A percentile compares a stretch with the other conserved stretches of the same genome.
phyloP scores from a whole-genome alignment of 2,888 invertebrate species.

The Eurois occulta region DNA sequence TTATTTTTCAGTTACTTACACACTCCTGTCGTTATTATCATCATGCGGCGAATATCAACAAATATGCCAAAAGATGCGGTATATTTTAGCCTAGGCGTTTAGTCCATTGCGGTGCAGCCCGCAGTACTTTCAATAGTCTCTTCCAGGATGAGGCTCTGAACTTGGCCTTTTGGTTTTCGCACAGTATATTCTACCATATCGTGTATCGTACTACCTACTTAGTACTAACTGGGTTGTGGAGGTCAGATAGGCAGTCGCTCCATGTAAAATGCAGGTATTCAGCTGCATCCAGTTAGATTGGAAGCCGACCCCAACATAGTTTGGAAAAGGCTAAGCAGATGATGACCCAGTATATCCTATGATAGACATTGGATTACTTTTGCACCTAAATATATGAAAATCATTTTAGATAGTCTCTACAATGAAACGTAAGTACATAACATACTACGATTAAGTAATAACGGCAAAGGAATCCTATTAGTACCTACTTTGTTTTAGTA shows the following conservation, averaged over 20 bases:
- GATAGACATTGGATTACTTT: neutral
- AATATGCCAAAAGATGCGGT: slow-evolving; percentile 4
- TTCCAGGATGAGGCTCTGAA: neutral
- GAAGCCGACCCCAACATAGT: too few species aligned
- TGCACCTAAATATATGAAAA: neutral
- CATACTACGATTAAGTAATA: neutral
- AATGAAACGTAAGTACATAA: neutral
- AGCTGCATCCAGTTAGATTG: too few species aligned
- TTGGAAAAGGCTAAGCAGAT: too few species aligned
- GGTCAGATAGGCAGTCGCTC: too few species aligned
- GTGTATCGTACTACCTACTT: too few species aligned
- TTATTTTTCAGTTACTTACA: neutral
- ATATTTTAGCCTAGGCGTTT: slow-evolving; percentile 26
- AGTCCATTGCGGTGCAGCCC: neutral
- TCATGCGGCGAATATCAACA: neutral
- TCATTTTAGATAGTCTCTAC: neutral
- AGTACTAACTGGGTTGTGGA: too few species aligned
- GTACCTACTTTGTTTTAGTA: neutral
- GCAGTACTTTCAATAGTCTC: neutral
- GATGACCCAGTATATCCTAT: neutral
- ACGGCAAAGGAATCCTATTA: slow-evolving; percentile 13
- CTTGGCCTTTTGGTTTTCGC: neutral
- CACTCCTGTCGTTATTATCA: neutral
- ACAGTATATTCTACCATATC: too few species aligned
- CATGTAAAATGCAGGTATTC: too few species aligned